A percentile compares a stretch with the other conserved stretches of the same genome.
Conservation (phyloP, 2,113 vertebrate species). For the Peromyscus maniculatus region DNA sequence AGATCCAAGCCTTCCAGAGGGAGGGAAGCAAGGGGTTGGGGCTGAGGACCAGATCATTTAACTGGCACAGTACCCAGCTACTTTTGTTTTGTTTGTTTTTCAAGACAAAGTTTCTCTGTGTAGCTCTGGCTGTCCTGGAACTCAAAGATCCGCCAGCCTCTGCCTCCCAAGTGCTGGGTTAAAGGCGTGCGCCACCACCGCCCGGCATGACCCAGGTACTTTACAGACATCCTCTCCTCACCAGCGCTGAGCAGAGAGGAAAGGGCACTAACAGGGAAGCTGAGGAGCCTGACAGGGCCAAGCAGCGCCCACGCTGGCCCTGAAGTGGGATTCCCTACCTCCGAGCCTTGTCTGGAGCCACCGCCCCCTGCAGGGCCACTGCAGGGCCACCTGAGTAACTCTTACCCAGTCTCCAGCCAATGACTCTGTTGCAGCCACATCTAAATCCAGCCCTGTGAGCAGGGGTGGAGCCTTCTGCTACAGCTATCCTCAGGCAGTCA, state of each 20-base stretch:
- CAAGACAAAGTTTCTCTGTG: neutral
- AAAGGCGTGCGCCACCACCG: no score
- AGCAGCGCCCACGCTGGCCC: neutral
- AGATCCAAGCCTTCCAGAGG: neutral
- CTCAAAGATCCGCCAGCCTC: neutral
- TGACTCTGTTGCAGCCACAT: neutral
- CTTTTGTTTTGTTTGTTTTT: neutral
- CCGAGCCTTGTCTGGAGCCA: neutral
- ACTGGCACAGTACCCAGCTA: neutral
- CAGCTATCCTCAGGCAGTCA: neutral
- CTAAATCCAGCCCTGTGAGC: neutral
- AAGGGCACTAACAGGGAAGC: neutral
- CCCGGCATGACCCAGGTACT: neutral
- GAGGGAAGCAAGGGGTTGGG: no score
- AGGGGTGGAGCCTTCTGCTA: neutral
- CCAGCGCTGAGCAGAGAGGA: neutral
- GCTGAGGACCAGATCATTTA: fast-evolving
- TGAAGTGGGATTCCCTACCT: neutral
- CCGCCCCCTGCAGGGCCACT: neutral
- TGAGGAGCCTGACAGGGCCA: neutral
- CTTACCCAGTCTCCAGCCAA: neutral
- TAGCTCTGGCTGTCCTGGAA: neutral
- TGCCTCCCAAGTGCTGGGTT: no score
- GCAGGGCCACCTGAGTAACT: neutral
- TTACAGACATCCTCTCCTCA: neutral